Base-by-base conservation (phyloP, 2,888 invertebrate species). In the Elysia crispata region DNA sequence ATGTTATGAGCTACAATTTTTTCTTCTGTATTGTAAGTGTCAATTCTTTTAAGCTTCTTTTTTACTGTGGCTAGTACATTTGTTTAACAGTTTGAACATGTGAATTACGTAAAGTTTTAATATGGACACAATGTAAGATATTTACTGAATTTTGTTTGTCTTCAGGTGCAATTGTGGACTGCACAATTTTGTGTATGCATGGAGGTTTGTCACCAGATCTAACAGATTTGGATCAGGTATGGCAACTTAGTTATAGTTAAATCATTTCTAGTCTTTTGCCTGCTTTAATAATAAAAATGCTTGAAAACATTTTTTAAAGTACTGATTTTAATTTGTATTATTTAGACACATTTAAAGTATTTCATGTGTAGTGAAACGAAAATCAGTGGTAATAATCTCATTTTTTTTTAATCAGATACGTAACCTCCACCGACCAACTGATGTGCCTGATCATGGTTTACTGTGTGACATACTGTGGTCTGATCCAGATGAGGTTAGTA, bases 161-260 rank as follows among this genome's bases (percentile, higher is more conserved):
- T 11, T 11, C 90, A 93, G 94, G 93, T 85, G 93, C 93, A 28
- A 83, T 94, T 41, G 91, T 94, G 67, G 93, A 93, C 83, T 92
- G 92, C 31, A 92, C 93, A 50, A 94, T 94, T 86, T 92, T 94
- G 85, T 93, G 94, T 86, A 93, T 93, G 91, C 94, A 94, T 86
- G 94, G 94, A 41, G 94, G 94, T 6, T 89, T 94, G 31, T 93
- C 93, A 20, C 94, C 94, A 5, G 93, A 94, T 83, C 90, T 94
- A 18, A 82, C 78, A 54, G 91, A 92, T 80, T 87, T 93, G 62
- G 91, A 92, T 69, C 93, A 93, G 92, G 93, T 93, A 76, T 73
- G 25, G 18, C n/a, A 41, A 11, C 41, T 41, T 3, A 41, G n/a
- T n/a, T n/a, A n/a, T n/a, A n/a, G n/a, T n/a, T n/a, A 41, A 3